Evolutionary conservation across 2,888 invertebrate species (phyloP), one percentile per base, ranked within the genome.

Genomic region (Xylota segnis): DNA sequence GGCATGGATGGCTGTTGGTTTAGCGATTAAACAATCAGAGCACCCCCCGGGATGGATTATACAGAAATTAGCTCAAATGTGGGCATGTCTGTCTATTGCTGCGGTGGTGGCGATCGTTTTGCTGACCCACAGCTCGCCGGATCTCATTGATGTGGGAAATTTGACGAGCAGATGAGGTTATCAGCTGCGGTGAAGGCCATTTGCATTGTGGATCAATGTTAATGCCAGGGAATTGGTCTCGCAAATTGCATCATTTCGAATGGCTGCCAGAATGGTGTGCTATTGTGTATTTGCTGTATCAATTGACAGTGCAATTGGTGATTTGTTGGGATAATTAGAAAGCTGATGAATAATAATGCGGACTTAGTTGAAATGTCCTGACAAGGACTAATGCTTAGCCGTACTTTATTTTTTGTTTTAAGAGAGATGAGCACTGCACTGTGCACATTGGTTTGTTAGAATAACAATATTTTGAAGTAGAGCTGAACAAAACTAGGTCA

Each of bases 11-110:
- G 23, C 50, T 71, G 70, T 71, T 71, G 45, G 71, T 32, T 34
- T 54, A 52, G 71, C 54, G 84, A 81, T 81, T 84, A 84, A 84
- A 66, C 84, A 84, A 84, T 81, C 81, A 81, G 45, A 75, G 75
- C 65, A 75, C 81, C 75, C 75, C 81, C 47, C 58, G 71, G 54
- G 56, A 58, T 70, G 45, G 56, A 47, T 68, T 63, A 29, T 68
- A 70, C 37, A 61, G 61, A 63, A 78, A 83, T 78, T 78, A 63
- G 68, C 65, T 72, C 52, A 34, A 12, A 34, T 47, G 27, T 32
- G 72, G 83, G 34, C 27, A 50, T 40, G 43, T 32, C 32, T 68
- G 29, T 16, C 58, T 23, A 2, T 2, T 52, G 14, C 9, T 37
- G 10, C 1, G 7, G 9, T 37, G 71, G 52, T 47, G 40, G 27